phyloP scores from a whole-genome alignment of 2,797 vertebrate genomes.

The Falco peregrinus region DNA sequence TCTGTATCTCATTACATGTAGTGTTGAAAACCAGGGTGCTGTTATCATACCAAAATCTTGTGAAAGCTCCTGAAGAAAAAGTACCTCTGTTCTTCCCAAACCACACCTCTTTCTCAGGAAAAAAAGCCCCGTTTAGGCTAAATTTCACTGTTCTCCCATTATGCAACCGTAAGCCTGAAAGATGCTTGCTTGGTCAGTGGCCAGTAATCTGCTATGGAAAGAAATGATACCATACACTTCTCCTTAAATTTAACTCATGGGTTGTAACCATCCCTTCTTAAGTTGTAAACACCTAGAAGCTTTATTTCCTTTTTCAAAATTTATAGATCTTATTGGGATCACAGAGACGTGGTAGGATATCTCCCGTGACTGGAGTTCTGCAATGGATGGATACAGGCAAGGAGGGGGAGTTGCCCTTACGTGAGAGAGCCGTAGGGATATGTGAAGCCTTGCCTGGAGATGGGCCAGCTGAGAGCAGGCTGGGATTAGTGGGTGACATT shows the following conservation, averaged over 20 bases:
- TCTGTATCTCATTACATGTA: background rate
- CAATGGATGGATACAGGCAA: background rate
- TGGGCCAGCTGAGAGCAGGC: background rate
- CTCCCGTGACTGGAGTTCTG: background rate
- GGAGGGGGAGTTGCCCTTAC: background rate
- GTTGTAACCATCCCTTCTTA: background rate
- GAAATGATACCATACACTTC: background rate
- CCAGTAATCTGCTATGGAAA: background rate
- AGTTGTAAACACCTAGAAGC: background rate
- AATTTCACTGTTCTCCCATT: background rate
- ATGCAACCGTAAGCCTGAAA: background rate
- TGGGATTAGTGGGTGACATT: background rate
- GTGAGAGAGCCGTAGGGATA: background rate
- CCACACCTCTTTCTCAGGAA: background rate
- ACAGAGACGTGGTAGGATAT: background rate
- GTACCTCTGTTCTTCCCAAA: background rate
- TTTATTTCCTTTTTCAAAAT: background rate
- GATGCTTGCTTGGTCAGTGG: background rate
- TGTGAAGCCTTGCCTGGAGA: background rate
- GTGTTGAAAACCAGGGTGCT: slow-evolving; percentile 2
- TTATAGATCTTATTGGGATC: background rate
- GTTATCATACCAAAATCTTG: background rate
- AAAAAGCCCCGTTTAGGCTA: background rate
- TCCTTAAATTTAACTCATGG: background rate
- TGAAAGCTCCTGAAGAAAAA: background rate